These are phyloP conservation scores for Columba janthina DNA, from an alignment of 2,113 vertebrate species.

Conservation along the genomic window DNA sequence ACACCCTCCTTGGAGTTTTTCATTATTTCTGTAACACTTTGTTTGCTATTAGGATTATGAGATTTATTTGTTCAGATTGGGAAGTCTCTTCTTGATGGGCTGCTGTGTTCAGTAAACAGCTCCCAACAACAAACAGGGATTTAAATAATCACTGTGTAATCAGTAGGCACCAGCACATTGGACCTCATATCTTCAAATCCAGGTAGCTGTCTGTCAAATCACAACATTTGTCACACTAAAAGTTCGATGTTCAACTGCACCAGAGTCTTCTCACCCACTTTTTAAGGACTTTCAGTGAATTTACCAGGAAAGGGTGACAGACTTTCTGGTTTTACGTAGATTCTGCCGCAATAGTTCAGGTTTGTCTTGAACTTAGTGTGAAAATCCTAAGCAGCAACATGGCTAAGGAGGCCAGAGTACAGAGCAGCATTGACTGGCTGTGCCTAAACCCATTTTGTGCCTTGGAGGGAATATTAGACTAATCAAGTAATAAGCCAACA, in stretches of 20 bases:
- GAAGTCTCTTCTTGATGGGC: slow-evolving; percentile 61
- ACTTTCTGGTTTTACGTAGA: background rate
- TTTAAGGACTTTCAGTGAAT: background rate
- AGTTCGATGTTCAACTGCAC: background rate
- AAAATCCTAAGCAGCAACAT: background rate
- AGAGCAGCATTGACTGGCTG: background rate
- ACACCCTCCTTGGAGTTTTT: slow-evolving; percentile 10
- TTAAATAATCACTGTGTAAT: slow-evolving; percentile 76
- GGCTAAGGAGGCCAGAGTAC: background rate
- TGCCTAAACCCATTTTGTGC: background rate
- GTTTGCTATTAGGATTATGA: slow-evolving; percentile 62
- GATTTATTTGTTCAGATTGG: slow-evolving; percentile 67
- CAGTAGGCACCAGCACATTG: slow-evolving; percentile 57
- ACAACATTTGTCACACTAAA: background rate
- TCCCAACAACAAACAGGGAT: slow-evolving; percentile 67
- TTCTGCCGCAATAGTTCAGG: background rate
- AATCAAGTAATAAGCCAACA: background rate
- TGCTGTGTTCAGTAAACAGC: slow-evolving; percentile 63
- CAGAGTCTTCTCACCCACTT: background rate
- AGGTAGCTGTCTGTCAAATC: slow-evolving; percentile 55
- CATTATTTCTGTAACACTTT: slow-evolving; percentile 57
- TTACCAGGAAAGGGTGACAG: background rate
- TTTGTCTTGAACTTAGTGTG: background rate
- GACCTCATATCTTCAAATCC: slow-evolving; percentile 51
- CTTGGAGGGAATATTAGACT: background rate